Conservation (phyloP, 2,797 vertebrate species). For the Amazona finschi region DNA sequence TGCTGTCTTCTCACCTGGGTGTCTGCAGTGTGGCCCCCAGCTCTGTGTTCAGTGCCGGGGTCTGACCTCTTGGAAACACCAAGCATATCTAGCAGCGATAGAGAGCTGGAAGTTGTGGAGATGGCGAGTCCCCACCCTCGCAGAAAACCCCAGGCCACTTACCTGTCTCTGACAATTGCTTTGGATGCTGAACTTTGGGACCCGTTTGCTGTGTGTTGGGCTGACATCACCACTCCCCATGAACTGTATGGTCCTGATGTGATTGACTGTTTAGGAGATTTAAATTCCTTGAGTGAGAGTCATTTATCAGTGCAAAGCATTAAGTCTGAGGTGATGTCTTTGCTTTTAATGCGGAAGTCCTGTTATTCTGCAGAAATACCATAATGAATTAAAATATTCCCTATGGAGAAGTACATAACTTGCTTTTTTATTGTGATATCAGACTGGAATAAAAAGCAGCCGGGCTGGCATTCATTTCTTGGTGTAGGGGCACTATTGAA, state of each 20-base stretch:
- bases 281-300: neutral
- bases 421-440: neutral
- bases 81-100: neutral
- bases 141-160: neutral
- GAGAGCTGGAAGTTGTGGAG: fast-evolving
- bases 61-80: neutral
- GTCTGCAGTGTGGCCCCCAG: fast-evolving
- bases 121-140: fast-evolving
- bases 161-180: neutral
- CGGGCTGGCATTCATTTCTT: neutral
- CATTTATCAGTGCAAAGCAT: neutral
- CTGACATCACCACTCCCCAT: neutral
- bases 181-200: neutral
- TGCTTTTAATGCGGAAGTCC: constrained; percentile 23
- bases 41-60: neutral
- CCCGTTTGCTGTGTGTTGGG: fast-evolving
- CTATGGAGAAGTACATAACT: neutral
- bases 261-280: neutral
- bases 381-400: constrained; percentile 22
- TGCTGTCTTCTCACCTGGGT: fast-evolving
- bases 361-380: constrained; percentile 2
- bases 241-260: neutral
- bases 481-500: neutral
- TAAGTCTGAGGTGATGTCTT: neutral
- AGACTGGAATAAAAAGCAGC: constrained; percentile 10